Percentiles rank a stretch among this genome's conserved stretches.
Conservation (phyloP, 2,888 invertebrate genomes). For the Odontocolon sp. region DNA sequence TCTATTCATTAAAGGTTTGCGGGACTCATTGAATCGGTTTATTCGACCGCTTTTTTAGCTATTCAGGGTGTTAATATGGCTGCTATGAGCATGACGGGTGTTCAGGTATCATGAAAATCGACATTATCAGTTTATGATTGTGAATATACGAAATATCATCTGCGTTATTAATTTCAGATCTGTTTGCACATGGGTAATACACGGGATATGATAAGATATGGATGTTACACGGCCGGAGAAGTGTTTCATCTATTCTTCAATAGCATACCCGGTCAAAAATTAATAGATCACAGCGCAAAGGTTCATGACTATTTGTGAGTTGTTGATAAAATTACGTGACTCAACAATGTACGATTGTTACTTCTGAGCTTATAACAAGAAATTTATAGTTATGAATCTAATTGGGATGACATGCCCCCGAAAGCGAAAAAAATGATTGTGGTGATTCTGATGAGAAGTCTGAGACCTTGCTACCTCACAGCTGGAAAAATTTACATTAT, state of each 20-base stretch:
- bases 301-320: conserved; percentile 43
- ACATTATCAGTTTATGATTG: neutral
- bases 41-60: neutral
- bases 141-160: neutral
- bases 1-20: neutral
- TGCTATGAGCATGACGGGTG: neutral
- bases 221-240: conserved; percentile 36
- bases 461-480: neutral
- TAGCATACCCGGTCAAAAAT: conserved; percentile 48
- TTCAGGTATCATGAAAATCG: neutral
- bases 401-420: conserved; percentile 16
- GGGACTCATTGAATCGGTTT: conserved; percentile 9
- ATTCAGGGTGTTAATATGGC: neutral
- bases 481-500: conserved; percentile 20
- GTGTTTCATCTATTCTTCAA: conserved; percentile 50
- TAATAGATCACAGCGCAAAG: conserved; percentile 49
- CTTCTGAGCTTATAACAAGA: neutral
- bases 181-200: conserved; percentile 5
- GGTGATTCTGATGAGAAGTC: conserved; percentile 20
- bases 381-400: conserved; percentile 8
- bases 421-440: conserved; percentile 1
- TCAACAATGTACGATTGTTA: neutral
- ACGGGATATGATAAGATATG: conserved; percentile 44
- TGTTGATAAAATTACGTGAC: neutral
- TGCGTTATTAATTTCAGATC: conserved; percentile 14